Evolutionary conservation across 2,888 invertebrate genomes (phyloP), one percentile per base, ranked within the genome.

Genomic region (Lepidochitona cinerea): DNA sequence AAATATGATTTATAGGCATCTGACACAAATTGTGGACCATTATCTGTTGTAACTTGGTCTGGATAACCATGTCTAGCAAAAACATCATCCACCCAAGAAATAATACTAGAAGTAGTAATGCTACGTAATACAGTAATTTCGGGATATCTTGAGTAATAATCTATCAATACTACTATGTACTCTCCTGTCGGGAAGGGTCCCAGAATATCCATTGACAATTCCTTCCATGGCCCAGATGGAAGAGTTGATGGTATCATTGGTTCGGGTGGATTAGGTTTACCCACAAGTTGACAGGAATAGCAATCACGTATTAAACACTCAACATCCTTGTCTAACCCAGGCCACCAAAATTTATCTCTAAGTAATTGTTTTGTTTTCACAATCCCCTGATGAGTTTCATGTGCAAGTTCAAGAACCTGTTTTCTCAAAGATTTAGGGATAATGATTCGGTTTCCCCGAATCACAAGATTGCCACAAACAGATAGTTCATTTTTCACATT

Each of bases 281-380:
- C 32, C 18, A 23, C 18, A 69, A 12, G n/a, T 29, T 71, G 73
- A 35, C 76, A 75, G 18, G 65, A 14, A 29, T 52, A 53, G 36
- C 76, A 75, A 2, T 37, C 64, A 71, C 65, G 68, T 6, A 72
- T 64, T n/a, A 70, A 32, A 9, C 37, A 33, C 37, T 70, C 70
- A 33, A 71, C 68, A 32, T 73, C 70, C 0, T 1, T 49, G 66
- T 75, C 71, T 14, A 78, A 71, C 33, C 37, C 41, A 23, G 72
- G 74, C 73, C 71, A 78, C 71, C 71, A 78, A 23, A 74, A 72
- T 49, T 75, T 73, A 52, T 65, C 68, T 53, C 73, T 18, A 6
- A 77, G 41, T 7, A 70, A 23, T 37, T 66, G 75, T 37, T 78
- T 76, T 59, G 76, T 76, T 64, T 70, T 73, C 1, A 75, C 74